Evolutionary conservation across 2,113 vertebrate species (phyloP), one percentile per base, ranked within the genome.

Genomic region (Rousettus leschenaultii): DNA sequence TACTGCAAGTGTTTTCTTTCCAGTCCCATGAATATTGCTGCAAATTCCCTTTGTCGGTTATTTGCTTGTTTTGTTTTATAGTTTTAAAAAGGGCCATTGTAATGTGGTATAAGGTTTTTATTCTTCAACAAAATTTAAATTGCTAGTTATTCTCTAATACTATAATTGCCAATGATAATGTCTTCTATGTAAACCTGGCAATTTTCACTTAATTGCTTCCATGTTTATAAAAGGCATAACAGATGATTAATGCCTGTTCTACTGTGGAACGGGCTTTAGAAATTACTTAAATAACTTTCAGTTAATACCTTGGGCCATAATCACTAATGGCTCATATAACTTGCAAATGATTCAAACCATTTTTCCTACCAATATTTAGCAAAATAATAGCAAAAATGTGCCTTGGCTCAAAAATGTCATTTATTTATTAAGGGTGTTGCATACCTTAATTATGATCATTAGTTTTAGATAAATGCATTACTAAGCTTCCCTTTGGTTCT

Each of bases 251-350:
- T 98, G 89, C n/a, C 94, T 98, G 30, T 83, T 96, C 93, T 88
- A 93, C 74, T 89, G 73, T 97, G 91, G 35, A 65, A 90, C 43
- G 98, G 38, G 96, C 97, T 98, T 98, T 93, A 94, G 96, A 97
- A 98, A 98, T 98, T 98, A 98, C 96, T 98, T 98, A 98, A 98
- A 98, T 98, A 98, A 98, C 95, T 98, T 98, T 96, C 87, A 94
- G 91, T 84, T 98, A 97, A 97, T 98, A 98, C 98, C 97, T 98
- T 98, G 95, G 97, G 98, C 97, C 96, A 97, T 98, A 98, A 98
- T 98, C 98, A 98, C 90, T 97, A 97, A 98, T 98, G 90, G 89
- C 93, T 98, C 97, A 98, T 98, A 89, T 98, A 98, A 98, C 90
- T 98, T 98, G 75, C 82, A 98, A 98, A 98, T 98, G 93, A 98